A percentile compares a stretch with the other conserved stretches of the same genome.
Conservation (phyloP, 2,113 vertebrate genomes). For the Hemibagrus wyckioides region DNA sequence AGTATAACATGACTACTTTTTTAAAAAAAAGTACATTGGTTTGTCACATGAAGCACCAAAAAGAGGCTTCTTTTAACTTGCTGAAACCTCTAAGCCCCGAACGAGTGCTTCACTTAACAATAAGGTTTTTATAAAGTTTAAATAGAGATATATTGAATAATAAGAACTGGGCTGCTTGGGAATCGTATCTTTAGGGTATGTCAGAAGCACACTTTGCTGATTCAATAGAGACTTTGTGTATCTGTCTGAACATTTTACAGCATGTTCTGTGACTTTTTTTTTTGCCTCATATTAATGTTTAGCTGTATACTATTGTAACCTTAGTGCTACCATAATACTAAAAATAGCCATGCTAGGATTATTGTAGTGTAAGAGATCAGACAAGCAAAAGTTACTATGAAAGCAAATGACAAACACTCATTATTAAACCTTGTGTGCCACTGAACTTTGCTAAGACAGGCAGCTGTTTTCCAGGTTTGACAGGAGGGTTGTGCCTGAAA, state of each 20-base stretch:
- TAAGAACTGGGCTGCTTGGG: neutral
- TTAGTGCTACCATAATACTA: neutral
- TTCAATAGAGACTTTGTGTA: neutral
- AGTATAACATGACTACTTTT: neutral
- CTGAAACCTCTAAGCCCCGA: neutral
- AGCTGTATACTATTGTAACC: neutral
- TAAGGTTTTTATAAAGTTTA: neutral
- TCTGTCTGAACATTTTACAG: neutral
- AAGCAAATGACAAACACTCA: neutral
- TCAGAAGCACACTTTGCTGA: neutral
- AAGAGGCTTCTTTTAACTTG: neutral
- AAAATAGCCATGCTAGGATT: neutral
- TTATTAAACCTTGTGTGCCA: neutral
- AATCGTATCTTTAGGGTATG: neutral
- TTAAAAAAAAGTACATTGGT: neutral
- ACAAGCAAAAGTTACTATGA: neutral
- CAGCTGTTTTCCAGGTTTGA: neutral
- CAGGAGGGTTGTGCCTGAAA: neutral
- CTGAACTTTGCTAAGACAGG: neutral
- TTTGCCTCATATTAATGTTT: neutral
- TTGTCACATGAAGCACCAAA: conserved; percentile 3
- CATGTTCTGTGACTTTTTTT: neutral
- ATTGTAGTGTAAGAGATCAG: neutral
- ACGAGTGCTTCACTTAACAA: neutral
- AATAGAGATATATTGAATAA: neutral